phyloP scores from a whole-genome alignment of 2,113 vertebrate genomes.

The Nycticryphes semicollaris region DNA sequence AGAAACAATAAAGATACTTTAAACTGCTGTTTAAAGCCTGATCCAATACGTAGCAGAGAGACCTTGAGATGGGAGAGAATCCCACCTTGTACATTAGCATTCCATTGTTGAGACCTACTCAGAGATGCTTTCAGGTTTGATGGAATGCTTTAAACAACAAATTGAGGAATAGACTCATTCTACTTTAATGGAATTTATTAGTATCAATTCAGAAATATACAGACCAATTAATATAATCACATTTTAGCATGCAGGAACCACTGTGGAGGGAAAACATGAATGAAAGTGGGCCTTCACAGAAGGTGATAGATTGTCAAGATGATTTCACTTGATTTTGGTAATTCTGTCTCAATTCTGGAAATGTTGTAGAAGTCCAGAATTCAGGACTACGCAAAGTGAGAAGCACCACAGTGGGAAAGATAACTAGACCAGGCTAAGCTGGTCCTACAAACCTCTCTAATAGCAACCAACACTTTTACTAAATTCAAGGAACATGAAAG shows the following conservation, averaged over 20 bases:
- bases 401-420: background rate
- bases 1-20: background rate
- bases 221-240: slow-evolving; percentile 17
- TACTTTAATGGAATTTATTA: slow-evolving; percentile 24
- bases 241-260: background rate
- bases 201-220: slow-evolving; percentile 40
- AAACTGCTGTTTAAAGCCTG: background rate
- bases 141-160: background rate
- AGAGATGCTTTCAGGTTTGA: background rate
- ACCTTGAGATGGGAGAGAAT: background rate
- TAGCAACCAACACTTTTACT: background rate
- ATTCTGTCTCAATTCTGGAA: background rate
- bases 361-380: background rate
- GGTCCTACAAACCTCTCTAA: background rate
- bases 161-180: background rate
- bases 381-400: background rate
- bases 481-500: background rate
- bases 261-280: slow-evolving; percentile 7
- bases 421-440: background rate
- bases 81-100: background rate
- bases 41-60: background rate
- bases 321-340: background rate
- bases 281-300: slow-evolving; percentile 38
- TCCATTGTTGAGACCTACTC: background rate
- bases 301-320: background rate